phyloP scores from a whole-genome alignment of 2,797 vertebrate genomes.

The Botia almorhae region DNA sequence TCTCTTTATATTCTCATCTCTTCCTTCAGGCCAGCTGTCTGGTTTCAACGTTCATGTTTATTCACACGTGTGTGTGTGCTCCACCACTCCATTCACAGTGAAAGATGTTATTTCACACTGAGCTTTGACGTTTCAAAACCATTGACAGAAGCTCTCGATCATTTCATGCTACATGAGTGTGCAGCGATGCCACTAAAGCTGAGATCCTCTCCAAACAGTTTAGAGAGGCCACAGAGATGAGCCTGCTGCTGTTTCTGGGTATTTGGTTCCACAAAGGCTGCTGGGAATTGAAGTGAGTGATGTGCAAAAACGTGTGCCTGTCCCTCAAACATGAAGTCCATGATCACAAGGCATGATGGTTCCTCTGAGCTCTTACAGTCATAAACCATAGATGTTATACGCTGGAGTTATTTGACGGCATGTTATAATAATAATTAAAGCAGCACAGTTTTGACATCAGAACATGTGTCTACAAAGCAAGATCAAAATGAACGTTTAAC shows the following conservation, averaged over 20 bases:
- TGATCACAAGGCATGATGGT: conserved; percentile 21
- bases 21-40: conserved; percentile 26
- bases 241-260: conserved; percentile 34
- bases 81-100: conserved; percentile 48
- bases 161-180: conserved; percentile 66
- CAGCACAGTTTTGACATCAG: not conserved
- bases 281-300: conserved; percentile 42
- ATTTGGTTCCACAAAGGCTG: conserved; percentile 33
- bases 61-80: conserved; percentile 55
- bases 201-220: conserved; percentile 60
- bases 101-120: conserved; percentile 66
- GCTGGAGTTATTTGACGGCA: not conserved
- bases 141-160: conserved; percentile 58
- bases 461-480: not conserved
- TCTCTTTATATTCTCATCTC: conserved; percentile 22
- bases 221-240: conserved; percentile 50
- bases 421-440: not conserved
- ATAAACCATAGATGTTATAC: not conserved
- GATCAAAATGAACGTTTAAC: not conserved
- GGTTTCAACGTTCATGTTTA: conserved; percentile 58
- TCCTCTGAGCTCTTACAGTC: not conserved
- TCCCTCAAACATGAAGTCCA: conserved; percentile 13
- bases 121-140: conserved; percentile 62
- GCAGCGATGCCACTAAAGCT: conserved; percentile 51
- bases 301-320: conserved; percentile 4